Conservation (phyloP, 2,113 vertebrate genomes). For the Propithecus coquereli region DNA sequence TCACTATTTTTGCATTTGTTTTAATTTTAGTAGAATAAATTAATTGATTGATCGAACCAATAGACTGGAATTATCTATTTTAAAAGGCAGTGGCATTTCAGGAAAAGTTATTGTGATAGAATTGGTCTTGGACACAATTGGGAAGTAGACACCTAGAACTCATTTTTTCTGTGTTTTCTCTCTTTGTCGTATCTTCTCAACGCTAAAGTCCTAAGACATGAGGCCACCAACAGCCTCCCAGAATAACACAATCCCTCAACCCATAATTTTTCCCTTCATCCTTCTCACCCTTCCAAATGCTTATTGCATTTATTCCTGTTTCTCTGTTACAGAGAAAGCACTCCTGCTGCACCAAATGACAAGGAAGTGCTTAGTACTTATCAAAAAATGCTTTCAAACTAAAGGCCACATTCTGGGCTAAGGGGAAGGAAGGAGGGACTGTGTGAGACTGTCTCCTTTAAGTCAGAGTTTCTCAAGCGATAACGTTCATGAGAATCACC, state of each 20-base stretch:
- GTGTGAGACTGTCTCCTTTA: not conserved
- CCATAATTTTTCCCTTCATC: not conserved
- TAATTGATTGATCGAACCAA: not conserved
- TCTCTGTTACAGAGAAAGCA: not conserved
- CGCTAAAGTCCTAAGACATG: not conserved
- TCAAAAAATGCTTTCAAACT: not conserved
- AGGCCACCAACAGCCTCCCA: not conserved
- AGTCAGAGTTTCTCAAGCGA: not conserved
- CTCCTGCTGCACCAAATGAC: not conserved
- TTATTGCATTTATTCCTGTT: not conserved
- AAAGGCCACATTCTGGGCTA: not conserved
- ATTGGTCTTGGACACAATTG: not conserved
- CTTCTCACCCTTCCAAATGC: not conserved
- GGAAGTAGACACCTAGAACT: not conserved
- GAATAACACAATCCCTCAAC: not conserved
- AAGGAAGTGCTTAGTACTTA: constrained; percentile 8
- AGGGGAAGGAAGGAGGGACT: not conserved
- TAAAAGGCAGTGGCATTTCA: not conserved
- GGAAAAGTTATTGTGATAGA: not conserved
- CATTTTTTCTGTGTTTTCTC: not conserved
- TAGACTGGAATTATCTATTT: not conserved
- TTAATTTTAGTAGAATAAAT: not conserved
- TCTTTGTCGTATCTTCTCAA: not conserved
- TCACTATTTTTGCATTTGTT: not conserved
- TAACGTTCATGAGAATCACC: not conserved